Base-by-base conservation (phyloP, 2,888 invertebrate species). In the Osedax fenrisi region DNA sequence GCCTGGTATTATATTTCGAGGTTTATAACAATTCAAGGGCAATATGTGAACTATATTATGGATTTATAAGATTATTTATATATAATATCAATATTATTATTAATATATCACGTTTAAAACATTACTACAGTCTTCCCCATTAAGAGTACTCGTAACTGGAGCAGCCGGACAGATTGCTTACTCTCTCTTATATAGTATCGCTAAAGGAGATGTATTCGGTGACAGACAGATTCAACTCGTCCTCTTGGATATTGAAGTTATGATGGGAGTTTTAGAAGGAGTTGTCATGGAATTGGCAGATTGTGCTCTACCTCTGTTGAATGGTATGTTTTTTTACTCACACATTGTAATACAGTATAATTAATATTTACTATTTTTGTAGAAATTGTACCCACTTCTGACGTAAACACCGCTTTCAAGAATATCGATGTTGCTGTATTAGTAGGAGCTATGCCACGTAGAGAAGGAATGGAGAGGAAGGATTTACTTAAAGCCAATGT, bases 161-260 rank as follows among this genome's bases (percentile, higher is more conserved):
- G 98, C 98, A 80, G 98, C 97, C 76, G 98, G 98, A 22, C 98
- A 99, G 87, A 99, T 98, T 80, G 96, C 94, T 76, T 98, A 98
- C 85, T 96, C 96, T 1, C 87, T 99, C 66, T 87, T 98, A 17
- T 93, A 93, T 83, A 92, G 94, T 86, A 89, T 98, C 79, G 93
- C 93, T 17, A 93, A 93, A 81, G 98, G 97, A 76, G 91, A 92
- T 84, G 94, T 96, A 0, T 97, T 97, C 85, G 97, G 97, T 27
- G 87, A 88, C 71, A 26, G 27, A 10, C 23, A 27, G 68, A 41
- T 41, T 68, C 94, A 94, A 86, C 88, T 98, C 68, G 91, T 92
- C 83, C 88, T 98, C 78, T 87, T 56, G 22, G 98, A 99, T 86
- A 96, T 99, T 81, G 90, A 91, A 75, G 91, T 90, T 22, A 94